A percentile compares a stretch with the other conserved stretches of the same genome.
phyloP scores from a whole-genome alignment of 2,797 vertebrate species.

The Delichon dasypus region DNA sequence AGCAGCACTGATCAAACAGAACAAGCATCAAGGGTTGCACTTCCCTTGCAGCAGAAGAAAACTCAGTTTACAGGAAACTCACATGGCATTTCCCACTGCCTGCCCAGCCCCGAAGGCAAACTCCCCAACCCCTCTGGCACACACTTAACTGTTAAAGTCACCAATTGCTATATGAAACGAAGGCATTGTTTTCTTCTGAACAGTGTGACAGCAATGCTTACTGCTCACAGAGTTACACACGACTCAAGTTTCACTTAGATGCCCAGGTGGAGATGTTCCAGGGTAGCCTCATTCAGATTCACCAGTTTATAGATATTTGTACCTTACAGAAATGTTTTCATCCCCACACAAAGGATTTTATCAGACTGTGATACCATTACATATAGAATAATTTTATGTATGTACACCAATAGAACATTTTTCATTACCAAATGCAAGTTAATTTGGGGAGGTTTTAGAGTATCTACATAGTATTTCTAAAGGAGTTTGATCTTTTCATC shows the following conservation, averaged over 20 bases:
- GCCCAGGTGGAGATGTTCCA: rapidly evolving
- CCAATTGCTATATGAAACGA: not conserved
- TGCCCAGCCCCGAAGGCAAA: not conserved
- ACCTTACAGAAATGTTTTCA: not conserved
- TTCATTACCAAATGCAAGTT: not conserved
- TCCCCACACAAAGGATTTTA: not conserved
- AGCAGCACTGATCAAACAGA: not conserved
- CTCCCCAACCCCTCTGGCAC: not conserved
- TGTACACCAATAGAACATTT: not conserved
- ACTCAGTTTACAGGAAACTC: not conserved
- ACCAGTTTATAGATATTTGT: not conserved
- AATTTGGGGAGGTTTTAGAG: not conserved
- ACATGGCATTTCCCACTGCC: not conserved
- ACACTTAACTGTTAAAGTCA: not conserved
- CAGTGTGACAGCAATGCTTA: not conserved
- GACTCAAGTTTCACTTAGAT: not conserved
- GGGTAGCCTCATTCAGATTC: not conserved
- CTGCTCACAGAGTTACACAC: no score
- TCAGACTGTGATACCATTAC: not conserved
- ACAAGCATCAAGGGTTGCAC: rapidly evolving
- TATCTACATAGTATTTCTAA: not conserved
- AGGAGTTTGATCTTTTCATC: not conserved
- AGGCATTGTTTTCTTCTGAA: rapidly evolving
- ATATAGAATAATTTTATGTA: constrained; percentile 8
- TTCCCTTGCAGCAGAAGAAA: not conserved